A percentile compares a stretch with the other conserved stretches of the same genome.
Evolutionary conservation across 2,797 vertebrate species (phyloP).

Genomic region (Pitangus sulphuratus): DNA sequence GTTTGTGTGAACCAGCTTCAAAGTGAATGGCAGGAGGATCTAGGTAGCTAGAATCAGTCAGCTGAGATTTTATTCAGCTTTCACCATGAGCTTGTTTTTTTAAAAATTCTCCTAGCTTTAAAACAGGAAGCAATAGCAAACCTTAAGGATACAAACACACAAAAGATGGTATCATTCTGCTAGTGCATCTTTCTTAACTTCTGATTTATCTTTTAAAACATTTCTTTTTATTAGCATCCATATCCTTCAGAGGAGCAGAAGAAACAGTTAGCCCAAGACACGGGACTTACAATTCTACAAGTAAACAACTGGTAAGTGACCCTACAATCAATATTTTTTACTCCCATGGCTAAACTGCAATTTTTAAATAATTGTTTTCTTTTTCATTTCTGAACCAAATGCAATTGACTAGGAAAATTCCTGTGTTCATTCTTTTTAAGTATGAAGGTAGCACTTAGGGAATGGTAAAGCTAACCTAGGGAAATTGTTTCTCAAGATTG

Average conservation of each 20-base stretch:
- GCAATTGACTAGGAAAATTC: conserved; percentile 46
- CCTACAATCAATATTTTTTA: conserved; percentile 75
- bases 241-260: conserved; percentile 99
- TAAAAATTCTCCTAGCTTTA: not conserved
- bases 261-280: conserved; percentile 99
- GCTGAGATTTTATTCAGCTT: conserved; percentile 1
- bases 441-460: conserved; percentile 44
- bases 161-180: conserved; percentile 71
- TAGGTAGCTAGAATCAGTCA: not conserved
- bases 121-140: conserved; percentile 51
- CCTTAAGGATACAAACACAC: conserved; percentile 37
- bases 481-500: conserved; percentile 52
- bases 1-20: conserved; percentile 1
- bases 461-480: conserved; percentile 31
- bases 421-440: conserved; percentile 47
- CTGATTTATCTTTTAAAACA: conserved; percentile 78
- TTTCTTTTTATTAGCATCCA: conserved; percentile 91
- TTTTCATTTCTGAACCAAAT: conserved; percentile 68
- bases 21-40: not conserved
- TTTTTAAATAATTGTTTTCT: conserved; percentile 71
- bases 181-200: conserved; percentile 73
- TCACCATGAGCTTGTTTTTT: not conserved
- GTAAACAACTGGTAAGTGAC: conserved; percentile 99
- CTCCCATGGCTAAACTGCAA: conserved; percentile 70
- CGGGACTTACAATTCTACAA: conserved; percentile 99